Evolutionary conservation across 2,113 vertebrate species (phyloP), one percentile per base, ranked within the genome.

Genomic region (Plecotus auritus): DNA sequence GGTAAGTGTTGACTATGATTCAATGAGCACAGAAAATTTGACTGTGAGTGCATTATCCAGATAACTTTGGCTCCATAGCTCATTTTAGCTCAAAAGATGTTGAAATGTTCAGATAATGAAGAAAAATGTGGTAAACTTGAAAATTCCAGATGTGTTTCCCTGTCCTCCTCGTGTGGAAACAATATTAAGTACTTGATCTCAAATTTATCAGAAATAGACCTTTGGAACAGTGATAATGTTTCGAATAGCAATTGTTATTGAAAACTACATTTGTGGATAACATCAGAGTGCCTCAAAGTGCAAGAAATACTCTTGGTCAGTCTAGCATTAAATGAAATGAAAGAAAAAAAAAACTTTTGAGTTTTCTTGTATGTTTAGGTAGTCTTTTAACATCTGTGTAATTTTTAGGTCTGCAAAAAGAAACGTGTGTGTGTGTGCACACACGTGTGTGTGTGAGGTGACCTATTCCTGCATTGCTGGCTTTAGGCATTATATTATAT

Each of bases 241-340:
- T 73, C 42, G 20, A 70, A 92, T 3, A 94, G 9, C 42, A 97
- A 94, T 94, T 91, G 7, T 93, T n/a, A 85, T 30, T 77, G 30
- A 42, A 85, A 61, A 1, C 35, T 59, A 5, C 9, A 7, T 72
- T 4, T 87, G 30, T 93, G 35, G 9, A 82, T 77, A 73, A 14
- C 1, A 45, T 84, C 35, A 81, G 37, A 85, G 51, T 76, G 5
- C 45, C 37, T 91, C 28, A n/a, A 73, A 20, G 56, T 67, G 0
- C 0, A 18, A 82, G 16, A 74, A 56, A 14, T n/a, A 3, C 16
- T 56, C 66, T n/a, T n/a, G 78, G 32, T 87, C 56, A 78, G 11
- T 80, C 35, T 20, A 73, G 18, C 42, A 67, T 92, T 72, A 74
- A 83, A 85, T 23, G 32, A 28, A 95, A 90, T 73, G 30, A 87